Percentiles rank a stretch among this genome's conserved stretches.
Evolutionary conservation across 2,797 vertebrate species (phyloP).

Genomic region (Poecilia picta): DNA sequence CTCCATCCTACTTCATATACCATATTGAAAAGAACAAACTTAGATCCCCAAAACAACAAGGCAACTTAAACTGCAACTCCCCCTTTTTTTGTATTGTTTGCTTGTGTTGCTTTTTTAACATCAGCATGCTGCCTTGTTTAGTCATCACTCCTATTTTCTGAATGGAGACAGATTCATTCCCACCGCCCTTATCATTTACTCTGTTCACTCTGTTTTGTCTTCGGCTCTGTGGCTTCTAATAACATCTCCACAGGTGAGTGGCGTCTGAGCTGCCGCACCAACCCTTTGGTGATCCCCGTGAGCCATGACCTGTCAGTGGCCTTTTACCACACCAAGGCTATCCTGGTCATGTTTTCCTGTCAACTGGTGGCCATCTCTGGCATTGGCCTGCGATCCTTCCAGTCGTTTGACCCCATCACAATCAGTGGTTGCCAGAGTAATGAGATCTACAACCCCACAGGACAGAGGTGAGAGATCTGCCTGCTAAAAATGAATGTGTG

Average conservation of each 20-base stretch:
- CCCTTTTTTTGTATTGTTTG: conserved; percentile 17
- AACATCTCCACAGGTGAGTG: conserved; percentile 85
- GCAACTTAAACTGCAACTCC: background rate
- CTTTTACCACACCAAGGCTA: conserved; percentile 95
- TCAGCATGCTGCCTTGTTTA: conserved; percentile 11
- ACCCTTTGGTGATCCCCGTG: conserved; percentile 97
- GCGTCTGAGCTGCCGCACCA: conserved; percentile 96
- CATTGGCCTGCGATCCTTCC: conserved; percentile 96
- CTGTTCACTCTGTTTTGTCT: conserved; percentile 23
- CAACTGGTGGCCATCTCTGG: conserved; percentile 94
- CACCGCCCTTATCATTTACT: background rate
- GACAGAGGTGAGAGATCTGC: conserved; percentile 89
- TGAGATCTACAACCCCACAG: conserved; percentile 95
- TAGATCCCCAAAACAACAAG: background rate
- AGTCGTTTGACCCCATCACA: conserved; percentile 98
- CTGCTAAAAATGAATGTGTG: background rate
- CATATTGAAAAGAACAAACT: conserved; percentile 13
- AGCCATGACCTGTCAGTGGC: conserved; percentile 96
- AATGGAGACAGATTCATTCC: conserved; percentile 5
- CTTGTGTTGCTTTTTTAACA: conserved; percentile 11
- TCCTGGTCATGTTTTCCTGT: conserved; percentile 92
- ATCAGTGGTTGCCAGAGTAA: conserved; percentile 96
- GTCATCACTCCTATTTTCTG: conserved; percentile 4
- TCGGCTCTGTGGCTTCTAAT: conserved; percentile 7
- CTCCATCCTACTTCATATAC: background rate